phyloP scores from a whole-genome alignment of 2,888 invertebrate genomes.

The Drosophila colorata region DNA sequence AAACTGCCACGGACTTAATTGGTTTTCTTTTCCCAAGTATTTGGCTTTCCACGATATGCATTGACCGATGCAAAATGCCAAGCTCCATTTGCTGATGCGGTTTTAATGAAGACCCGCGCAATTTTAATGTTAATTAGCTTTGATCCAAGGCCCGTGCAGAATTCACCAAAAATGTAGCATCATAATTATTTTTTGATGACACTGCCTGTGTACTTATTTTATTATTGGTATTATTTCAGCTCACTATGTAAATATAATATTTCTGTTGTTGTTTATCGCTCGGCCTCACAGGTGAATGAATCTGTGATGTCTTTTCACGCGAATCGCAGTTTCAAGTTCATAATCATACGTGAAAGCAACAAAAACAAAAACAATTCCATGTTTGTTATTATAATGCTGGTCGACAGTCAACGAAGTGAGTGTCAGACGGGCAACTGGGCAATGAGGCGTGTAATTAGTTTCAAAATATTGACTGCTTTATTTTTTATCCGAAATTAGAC shows the following conservation, averaged over 20 bases:
- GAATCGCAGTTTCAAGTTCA: constrained; percentile 51
- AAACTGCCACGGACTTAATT: not conserved
- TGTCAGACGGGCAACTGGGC: not conserved
- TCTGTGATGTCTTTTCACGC: constrained; percentile 34
- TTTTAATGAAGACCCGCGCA: constrained; percentile 40
- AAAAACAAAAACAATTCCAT: constrained; percentile 18
- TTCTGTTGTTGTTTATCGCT: constrained; percentile 26
- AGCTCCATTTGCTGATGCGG: constrained; percentile 30
- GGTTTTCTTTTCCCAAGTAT: not conserved
- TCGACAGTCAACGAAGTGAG: constrained; percentile 1
- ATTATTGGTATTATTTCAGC: constrained; percentile 29
- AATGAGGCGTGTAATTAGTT: constrained; percentile 48
- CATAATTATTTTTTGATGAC: constrained; percentile 33
- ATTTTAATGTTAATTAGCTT: constrained; percentile 47
- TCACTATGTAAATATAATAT: constrained; percentile 20
- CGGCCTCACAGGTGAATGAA: constrained; percentile 47
- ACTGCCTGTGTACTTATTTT: constrained; percentile 22
- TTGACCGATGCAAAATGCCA: constrained; percentile 30
- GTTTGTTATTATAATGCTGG: constrained; percentile 22
- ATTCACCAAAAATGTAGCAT: constrained; percentile 35
- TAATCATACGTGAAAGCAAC: constrained; percentile 40
- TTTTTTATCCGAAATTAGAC: not conserved
- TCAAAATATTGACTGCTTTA: constrained; percentile 17
- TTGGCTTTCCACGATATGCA: constrained; percentile 15
- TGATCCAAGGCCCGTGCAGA: constrained; percentile 3